Percentiles rank a stretch among this genome's conserved stretches.
phyloP scores from a whole-genome alignment of 2,888 invertebrate genomes.

The Aporophyla nigra region DNA sequence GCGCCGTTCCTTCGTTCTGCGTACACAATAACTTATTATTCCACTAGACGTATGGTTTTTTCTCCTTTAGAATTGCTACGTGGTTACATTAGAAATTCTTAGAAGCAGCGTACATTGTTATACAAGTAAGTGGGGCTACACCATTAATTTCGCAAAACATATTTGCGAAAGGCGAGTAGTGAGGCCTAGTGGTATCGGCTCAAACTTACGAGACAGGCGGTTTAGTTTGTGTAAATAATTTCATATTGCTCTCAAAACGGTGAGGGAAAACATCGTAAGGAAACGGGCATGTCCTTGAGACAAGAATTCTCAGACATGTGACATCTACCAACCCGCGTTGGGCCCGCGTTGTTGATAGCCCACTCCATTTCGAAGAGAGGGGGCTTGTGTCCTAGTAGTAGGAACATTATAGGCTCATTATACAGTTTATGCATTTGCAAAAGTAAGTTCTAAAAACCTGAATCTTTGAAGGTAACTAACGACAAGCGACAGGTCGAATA shows the following conservation, averaged over 20 bases:
- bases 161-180: background rate
- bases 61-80: conserved; percentile 39
- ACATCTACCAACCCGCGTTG: too few relatives aligned
- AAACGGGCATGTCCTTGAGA: too few relatives aligned
- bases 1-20: conserved; percentile 46
- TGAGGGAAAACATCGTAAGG: too few relatives aligned
- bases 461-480: conserved; percentile 10
- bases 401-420: too few relatives aligned
- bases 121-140: background rate
- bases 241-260: too few relatives aligned
- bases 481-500: conserved; percentile 11
- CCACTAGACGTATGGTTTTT: conserved; percentile 54
- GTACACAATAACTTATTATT: conserved; percentile 62
- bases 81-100: conserved; percentile 37
- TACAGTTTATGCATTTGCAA: background rate
- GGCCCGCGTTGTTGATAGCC: too few relatives aligned
- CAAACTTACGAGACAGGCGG: too few relatives aligned
- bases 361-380: too few relatives aligned
- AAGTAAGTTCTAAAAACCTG: background rate
- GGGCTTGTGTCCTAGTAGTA: too few relatives aligned
- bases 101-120: conserved; percentile 6
- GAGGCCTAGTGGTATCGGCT: too few relatives aligned
- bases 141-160: conserved; percentile 19
- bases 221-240: too few relatives aligned
- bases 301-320: too few relatives aligned